Evolutionary conservation across 2,797 vertebrate genomes (phyloP), one percentile per base, ranked within the genome.

Genomic region (Megaceryle alcyon): DNA sequence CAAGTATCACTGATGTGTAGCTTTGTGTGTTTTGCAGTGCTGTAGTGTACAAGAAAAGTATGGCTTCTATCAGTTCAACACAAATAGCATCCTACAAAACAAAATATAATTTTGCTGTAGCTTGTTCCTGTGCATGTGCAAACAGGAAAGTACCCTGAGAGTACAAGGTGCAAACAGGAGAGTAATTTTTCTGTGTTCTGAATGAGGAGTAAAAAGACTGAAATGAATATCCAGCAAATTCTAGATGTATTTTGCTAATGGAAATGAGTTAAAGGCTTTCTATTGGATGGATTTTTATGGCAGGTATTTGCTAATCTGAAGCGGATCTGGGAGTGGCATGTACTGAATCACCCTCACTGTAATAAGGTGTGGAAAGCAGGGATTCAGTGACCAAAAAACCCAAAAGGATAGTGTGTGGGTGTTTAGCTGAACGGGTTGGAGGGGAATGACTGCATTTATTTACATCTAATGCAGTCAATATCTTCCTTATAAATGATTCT

Each of bases 401-500:
- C 44, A 48, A 33, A 66, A 29, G 1, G 14, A 70, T 70, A 37
- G 29, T 6, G 12, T 44, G 22, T 72, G 35, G 7, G 10, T 63
- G 61, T 72, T 66, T 7, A 77, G 11, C 53, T 63, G 44, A 89
- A 77, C 29, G 39, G 20, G 2, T 64, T 93, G 17, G 46, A 81
- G 39, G 6, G 37, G 29, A 78, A 59, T 61, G 23, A 63, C 15
- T 91, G 76, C 44, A 14, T 68, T 88, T 79, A 44, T 41, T 88
- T 92, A 22, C 8, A 80, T 90, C 92, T 96, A 91, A 94, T 91
- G 66, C 29, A 85, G 79, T 92, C 12, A 7, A 10, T 94, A 59
- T 82, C 79, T 72, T 87, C 37, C 17, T 88, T 15, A 66, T 11
- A 93, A 93, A 44, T 51, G 1, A 86, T 26, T 82, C 17, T 65